Conservation (phyloP, 2,113 vertebrate species). For the Xenopus laevis region DNA sequence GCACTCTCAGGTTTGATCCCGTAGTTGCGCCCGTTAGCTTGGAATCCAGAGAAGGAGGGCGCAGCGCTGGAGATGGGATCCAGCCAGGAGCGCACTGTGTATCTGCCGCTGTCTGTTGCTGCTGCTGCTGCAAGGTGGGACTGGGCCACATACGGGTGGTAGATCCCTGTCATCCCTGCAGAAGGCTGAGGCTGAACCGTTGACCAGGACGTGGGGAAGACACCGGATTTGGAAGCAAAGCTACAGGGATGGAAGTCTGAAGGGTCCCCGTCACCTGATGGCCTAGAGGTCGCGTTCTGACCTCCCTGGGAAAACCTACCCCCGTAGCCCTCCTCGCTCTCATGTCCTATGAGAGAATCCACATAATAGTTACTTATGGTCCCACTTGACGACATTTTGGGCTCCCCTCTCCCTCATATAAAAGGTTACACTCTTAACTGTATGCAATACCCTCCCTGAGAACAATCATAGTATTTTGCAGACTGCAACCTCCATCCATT, state of each 20-base stretch:
- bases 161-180: conserved; percentile 82
- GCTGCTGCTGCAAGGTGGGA: conserved; percentile 78
- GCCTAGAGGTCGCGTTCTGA: conserved; percentile 82
- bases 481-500: conserved; percentile 89
- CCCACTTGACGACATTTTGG: conserved; percentile 95
- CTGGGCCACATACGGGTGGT: conserved; percentile 88
- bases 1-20: conserved; percentile 81
- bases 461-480: conserved; percentile 88
- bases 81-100: conserved; percentile 89
- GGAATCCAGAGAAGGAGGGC: conserved; percentile 77
- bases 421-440: conserved; percentile 87
- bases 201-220: conserved; percentile 89
- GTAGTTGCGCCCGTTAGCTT: conserved; percentile 74
- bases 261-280: conserved; percentile 83
- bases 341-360: conserved; percentile 93
- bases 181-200: conserved; percentile 81
- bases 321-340: conserved; percentile 88
- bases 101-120: conserved; percentile 82
- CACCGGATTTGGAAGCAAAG: conserved; percentile 90
- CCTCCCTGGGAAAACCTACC: conserved; percentile 83
- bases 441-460: conserved; percentile 84
- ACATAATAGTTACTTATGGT: conserved; percentile 95
- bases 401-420: conserved; percentile 86
- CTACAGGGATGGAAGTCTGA: conserved; percentile 91
- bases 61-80: conserved; percentile 79